Evolutionary conservation across 2,113 vertebrate genomes (phyloP).

Genomic region (Cygnus buccinator): DNA sequence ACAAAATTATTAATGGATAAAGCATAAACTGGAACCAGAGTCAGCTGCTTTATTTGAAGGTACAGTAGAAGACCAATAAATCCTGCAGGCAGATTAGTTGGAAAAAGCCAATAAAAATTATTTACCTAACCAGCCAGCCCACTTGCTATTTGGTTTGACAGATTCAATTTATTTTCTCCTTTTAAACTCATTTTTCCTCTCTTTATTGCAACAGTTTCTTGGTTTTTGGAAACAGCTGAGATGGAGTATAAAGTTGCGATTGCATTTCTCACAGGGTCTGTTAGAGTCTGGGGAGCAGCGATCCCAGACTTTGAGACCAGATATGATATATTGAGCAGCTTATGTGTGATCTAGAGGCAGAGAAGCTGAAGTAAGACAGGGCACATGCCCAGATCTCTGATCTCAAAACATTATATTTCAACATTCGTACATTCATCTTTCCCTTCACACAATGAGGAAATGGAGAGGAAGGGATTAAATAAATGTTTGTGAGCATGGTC

Average conservation of each 20-base stretch:
- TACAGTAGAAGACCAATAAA: constrained; percentile 62
- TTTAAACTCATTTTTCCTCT: constrained; percentile 69
- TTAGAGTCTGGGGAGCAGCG: background rate
- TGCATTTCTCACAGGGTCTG: constrained; percentile 53
- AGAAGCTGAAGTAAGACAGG: background rate
- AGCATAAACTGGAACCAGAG: constrained; percentile 59
- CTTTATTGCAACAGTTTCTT: constrained; percentile 65
- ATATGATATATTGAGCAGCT: background rate
- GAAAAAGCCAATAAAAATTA: constrained; percentile 70
- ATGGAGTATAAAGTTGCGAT: constrained; percentile 34
- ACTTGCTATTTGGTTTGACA: constrained; percentile 63
- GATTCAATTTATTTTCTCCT: constrained; percentile 72
- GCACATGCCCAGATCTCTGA: background rate
- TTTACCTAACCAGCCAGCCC: constrained; percentile 63
- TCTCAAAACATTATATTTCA: background rate
- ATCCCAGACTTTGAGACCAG: background rate
- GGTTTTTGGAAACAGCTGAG: constrained; percentile 45
- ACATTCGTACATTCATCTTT: background rate
- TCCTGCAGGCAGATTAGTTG: constrained; percentile 54
- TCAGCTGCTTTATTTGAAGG: constrained; percentile 67
- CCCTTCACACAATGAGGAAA: background rate
- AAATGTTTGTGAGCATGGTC: background rate
- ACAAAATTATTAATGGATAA: constrained; percentile 72
- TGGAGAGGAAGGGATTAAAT: background rate
- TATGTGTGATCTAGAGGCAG: background rate